Percentiles rank a stretch among this genome's conserved stretches.
phyloP scores from a whole-genome alignment of 2,797 vertebrate genomes.

The Coluber constrictor region DNA sequence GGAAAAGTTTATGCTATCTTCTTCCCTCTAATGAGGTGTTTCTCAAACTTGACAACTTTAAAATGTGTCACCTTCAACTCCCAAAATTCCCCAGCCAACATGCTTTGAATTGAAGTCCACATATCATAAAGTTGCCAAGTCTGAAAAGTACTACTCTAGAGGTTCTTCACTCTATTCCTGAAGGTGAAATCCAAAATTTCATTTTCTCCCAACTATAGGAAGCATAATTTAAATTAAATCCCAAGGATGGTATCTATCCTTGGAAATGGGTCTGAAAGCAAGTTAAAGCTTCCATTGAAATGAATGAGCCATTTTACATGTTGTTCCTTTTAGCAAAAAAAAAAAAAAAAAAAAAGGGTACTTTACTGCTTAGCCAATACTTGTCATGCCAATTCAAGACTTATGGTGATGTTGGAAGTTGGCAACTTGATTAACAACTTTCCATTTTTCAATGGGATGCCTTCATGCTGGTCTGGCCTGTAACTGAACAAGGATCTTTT shows the following conservation, averaged over 20 bases:
- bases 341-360: accelerated
- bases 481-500: neutral
- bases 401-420: neutral
- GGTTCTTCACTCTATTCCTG: neutral
- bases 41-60: neutral
- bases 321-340: neutral
- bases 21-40: neutral
- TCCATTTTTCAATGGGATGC: neutral
- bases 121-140: neutral
- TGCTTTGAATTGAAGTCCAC: neutral
- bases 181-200: neutral
- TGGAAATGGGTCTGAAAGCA: neutral
- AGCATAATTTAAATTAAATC: neutral
- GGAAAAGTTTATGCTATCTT: neutral
- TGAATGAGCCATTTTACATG: neutral
- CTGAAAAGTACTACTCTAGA: neutral
- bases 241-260: neutral
- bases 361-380: neutral
- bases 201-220: neutral
- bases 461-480: accelerated
- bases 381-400: neutral
- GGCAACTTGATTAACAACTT: neutral
- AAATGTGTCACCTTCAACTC: neutral
- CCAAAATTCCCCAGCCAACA: neutral
- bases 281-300: neutral